Conservation (phyloP, 1,140 invertebrate genomes). For the Megalonaias nervosa region DNA sequence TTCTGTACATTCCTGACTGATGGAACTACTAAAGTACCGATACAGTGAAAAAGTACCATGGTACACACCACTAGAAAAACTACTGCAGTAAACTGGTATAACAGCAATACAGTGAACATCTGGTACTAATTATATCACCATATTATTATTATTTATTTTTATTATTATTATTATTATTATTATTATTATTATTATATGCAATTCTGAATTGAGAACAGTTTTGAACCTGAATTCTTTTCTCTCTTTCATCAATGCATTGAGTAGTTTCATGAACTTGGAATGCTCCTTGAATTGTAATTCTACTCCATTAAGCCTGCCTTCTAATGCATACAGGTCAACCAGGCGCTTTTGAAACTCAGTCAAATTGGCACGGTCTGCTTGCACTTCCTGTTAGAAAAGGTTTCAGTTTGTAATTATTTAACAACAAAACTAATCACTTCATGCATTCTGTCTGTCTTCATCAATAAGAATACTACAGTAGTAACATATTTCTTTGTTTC, state of each 20-base stretch:
- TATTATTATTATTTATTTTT: no score
- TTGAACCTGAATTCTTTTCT: conserved; percentile 75
- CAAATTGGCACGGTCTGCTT: conserved; percentile 72
- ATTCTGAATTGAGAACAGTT: no score
- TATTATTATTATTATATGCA: no score
- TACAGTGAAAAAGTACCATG: no score
- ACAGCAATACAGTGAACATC: no score
- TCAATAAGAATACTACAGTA: conserved; percentile 1
- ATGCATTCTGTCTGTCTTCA: background rate
- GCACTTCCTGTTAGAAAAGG: conserved; percentile 69
- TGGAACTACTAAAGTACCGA: no score
- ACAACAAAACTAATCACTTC: background rate
- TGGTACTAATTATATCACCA: no score
- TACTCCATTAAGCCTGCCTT: conserved; percentile 85
- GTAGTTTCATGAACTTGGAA: conserved; percentile 55
- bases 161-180: no score
- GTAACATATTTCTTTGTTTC: conserved; percentile 35
- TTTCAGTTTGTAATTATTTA: background rate
- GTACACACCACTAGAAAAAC: no score
- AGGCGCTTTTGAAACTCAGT: conserved; percentile 81
- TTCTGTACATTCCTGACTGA: no score
- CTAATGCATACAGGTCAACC: conserved; percentile 84
- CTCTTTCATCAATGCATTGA: conserved; percentile 74
- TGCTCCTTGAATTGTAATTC: conserved; percentile 71
- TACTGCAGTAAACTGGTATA: no score